Conservation (phyloP, 2,113 vertebrate species). For the Aldabrachelys gigantea region DNA sequence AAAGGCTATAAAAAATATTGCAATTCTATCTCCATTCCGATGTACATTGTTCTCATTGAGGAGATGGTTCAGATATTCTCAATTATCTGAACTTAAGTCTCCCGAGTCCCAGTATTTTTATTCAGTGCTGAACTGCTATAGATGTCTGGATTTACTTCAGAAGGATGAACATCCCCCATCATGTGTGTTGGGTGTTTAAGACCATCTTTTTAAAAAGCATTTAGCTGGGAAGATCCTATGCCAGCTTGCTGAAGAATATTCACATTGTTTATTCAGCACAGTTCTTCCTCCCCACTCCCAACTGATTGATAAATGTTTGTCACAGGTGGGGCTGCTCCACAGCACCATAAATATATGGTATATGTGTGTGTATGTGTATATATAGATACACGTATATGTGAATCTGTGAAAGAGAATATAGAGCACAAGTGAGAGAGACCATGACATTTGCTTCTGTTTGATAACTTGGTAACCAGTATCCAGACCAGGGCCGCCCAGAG, state of each 20-base stretch:
- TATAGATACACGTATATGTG: background rate
- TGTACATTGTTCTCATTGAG: background rate
- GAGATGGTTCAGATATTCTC: background rate
- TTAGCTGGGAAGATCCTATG: background rate
- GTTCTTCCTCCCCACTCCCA: background rate
- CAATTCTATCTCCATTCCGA: background rate
- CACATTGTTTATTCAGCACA: background rate
- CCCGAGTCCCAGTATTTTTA: background rate
- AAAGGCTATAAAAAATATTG: background rate
- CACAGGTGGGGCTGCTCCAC: background rate
- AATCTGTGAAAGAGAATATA: background rate
- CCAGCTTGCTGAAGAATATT: background rate
- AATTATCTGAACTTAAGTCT: background rate
- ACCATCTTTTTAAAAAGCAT: background rate
- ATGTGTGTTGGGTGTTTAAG: background rate
- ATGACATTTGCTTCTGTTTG: background rate
- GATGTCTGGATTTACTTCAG: background rate
- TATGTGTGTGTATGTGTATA: too few relatives aligned
- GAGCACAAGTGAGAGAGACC: background rate
- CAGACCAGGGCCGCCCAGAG: background rate
- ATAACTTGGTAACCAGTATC: background rate
- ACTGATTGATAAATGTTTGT: background rate
- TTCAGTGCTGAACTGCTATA: background rate
- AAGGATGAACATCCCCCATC: background rate
- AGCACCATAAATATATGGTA: background rate